phyloP scores from a whole-genome alignment of 2,888 invertebrate species.

The Balanococcus diminutus region DNA sequence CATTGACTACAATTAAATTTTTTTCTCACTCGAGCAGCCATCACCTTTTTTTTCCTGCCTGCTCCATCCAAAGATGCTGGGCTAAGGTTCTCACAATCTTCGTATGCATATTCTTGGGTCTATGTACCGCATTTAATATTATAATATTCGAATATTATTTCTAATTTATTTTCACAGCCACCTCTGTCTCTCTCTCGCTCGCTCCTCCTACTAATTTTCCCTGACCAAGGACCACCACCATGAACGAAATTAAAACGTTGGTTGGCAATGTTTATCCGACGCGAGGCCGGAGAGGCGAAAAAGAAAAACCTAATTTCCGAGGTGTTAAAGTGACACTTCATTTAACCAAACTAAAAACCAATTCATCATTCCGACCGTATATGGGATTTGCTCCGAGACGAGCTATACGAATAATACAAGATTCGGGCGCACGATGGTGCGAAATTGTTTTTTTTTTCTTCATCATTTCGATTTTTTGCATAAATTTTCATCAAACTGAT shows the following conservation, averaged over 20 bases:
- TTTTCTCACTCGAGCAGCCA: not conserved
- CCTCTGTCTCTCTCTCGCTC: not conserved
- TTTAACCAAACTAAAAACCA: not conserved
- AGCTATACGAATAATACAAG: not conserved
- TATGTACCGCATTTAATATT: not conserved
- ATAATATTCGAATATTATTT: not conserved
- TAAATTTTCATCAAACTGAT: not conserved
- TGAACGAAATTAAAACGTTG: constrained; percentile 1
- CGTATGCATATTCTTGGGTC: not conserved
- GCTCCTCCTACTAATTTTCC: not conserved
- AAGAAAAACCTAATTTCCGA: not conserved
- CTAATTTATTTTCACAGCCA: not conserved
- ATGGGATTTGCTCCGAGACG: not conserved
- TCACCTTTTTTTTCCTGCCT: not conserved
- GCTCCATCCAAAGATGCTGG: not conserved
- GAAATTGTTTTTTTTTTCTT: not conserved
- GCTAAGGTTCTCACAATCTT: not conserved
- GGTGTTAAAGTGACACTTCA: constrained; percentile 20
- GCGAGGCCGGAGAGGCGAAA: too few species aligned
- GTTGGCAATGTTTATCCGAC: not conserved
- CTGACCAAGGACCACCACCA: not conserved
- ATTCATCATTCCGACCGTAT: constrained; percentile 24
- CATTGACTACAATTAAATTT: constrained; percentile 52
- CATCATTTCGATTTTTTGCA: not conserved
- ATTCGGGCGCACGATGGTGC: not conserved